These are phyloP conservation scores for Jordanella pulchra DNA, from an alignment of 2,797 vertebrate species.

Conservation along the genomic window DNA sequence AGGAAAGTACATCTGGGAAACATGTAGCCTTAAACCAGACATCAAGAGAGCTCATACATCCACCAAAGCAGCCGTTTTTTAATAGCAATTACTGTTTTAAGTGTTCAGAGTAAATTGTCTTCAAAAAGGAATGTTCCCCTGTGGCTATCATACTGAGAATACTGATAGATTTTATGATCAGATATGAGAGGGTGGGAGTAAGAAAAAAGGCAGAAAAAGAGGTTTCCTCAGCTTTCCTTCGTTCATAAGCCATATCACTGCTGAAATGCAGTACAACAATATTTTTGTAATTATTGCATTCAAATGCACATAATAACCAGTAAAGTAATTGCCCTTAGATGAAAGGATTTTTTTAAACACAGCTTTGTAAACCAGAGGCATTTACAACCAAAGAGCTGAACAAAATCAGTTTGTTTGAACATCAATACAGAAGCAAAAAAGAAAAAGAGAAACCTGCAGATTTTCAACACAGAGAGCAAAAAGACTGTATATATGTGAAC, in stretches of 20 bases:
- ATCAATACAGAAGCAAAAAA: constrained; percentile 21
- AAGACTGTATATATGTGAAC: background rate
- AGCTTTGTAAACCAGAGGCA: constrained; percentile 19
- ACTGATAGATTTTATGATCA: constrained; percentile 60
- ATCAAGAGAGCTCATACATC: constrained; percentile 37
- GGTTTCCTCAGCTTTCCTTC: constrained; percentile 32
- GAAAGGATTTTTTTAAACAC: constrained; percentile 14
- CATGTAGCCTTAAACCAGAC: constrained; percentile 34
- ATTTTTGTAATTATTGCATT: constrained; percentile 46
- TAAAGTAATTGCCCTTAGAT: constrained; percentile 28
- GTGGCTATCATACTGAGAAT: constrained; percentile 52
- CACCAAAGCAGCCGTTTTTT: constrained; percentile 48
- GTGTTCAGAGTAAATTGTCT: constrained; percentile 52
- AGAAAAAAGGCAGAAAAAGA: constrained; percentile 31
- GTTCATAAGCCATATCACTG: constrained; percentile 40
- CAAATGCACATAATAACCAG: constrained; percentile 26
- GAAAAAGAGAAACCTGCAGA: constrained; percentile 9
- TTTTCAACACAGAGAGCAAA: background rate
- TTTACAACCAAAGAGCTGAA: constrained; percentile 25
- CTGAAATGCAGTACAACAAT: constrained; percentile 27
- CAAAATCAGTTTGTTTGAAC: constrained; percentile 8
- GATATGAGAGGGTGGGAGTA: constrained; percentile 39
- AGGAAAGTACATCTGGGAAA: constrained; percentile 33
- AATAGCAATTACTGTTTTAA: constrained; percentile 59
- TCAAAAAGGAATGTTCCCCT: constrained; percentile 55